These are phyloP conservation scores for Erebia palarica DNA, from an alignment of 2,888 invertebrate species.

Conservation along the genomic window DNA sequence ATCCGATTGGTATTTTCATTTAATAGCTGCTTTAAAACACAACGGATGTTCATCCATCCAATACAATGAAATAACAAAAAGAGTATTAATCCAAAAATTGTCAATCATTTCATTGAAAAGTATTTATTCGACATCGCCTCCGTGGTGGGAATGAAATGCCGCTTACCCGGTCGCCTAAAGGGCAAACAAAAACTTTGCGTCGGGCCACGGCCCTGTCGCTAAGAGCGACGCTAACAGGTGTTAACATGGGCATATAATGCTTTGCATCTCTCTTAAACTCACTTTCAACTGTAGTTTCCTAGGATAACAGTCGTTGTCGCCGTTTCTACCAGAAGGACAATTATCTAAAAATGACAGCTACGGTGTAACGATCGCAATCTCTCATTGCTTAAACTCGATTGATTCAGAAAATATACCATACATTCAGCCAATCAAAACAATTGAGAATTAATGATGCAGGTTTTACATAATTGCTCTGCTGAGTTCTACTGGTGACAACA, in stretches of 20 bases:
- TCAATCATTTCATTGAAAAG: conserved; percentile 21
- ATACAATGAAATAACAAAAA: conserved; percentile 3
- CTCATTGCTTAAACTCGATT: too few species aligned
- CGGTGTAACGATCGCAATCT: too few species aligned
- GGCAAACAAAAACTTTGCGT: not conserved
- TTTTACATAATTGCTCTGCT: too few species aligned
- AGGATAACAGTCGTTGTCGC: too few species aligned
- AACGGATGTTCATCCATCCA: conserved; percentile 13
- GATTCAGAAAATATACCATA: too few species aligned
- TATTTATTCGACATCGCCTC: conserved; percentile 9
- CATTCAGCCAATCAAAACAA: too few species aligned
- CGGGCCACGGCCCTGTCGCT: not conserved
- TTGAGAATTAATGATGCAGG: too few species aligned
- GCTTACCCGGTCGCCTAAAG: not conserved
- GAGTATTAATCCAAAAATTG: conserved; percentile 36
- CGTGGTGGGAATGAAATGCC: conserved; percentile 25
- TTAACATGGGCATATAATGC: not conserved
- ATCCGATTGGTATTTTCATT: not conserved
- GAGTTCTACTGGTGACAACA: too few species aligned
- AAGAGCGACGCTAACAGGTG: not conserved
- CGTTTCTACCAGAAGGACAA: too few species aligned
- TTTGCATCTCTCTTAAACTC: too few species aligned
- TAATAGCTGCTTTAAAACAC: conserved; percentile 3
- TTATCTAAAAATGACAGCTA: too few species aligned
- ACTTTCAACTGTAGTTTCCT: too few species aligned